Evolutionary conservation across 2,888 invertebrate species (phyloP), one percentile per base, ranked within the genome.

Genomic region (Trichogramma dendrolimi): DNA sequence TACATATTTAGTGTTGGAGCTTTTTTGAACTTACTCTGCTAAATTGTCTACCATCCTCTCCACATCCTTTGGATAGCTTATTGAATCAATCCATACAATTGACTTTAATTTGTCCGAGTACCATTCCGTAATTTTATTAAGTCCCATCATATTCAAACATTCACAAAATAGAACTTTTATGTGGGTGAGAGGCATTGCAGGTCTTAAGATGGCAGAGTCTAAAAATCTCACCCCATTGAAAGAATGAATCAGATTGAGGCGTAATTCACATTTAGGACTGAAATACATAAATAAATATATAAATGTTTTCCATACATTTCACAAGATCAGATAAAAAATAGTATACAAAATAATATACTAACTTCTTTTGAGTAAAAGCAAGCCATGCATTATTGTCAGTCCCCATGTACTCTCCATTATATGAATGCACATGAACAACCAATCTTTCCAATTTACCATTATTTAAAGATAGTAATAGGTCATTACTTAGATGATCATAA

Each of bases 151-250:
- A 71, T 86, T 86, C 56, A 87, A 79, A 58, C 69, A 69, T 77
- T 87, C 86, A 76, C 90, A 90, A 79, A 90, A 91, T 69, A 90
- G 83, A 60, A 87, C 87, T 72, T 88, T 85, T 56, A 90, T 82
- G 76, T 89, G 88, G 38, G 87, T 85, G 38, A 91, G 80, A 14
- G 90, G 90, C 88, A 91, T 88, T 61, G 84, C 82, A 51, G 84
- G 84, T 68, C 84, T 84, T 56, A 91, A 78, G 68, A 91, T 86
- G 65, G 84, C 81, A 52, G 81, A 77, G 63, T 88, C 83, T 67
- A 90, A 78, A 63, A 83, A 80, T 67, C 82, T 81, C 14, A 88
- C 85, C 55, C 87, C 88, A 70, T 85, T 85, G 68, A 86, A 86
- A 42, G 89, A 88, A 76, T 90, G 89, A 66, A 90, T 84, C 47